These are phyloP conservation scores for Condylostylus longicornis DNA, from an alignment of 1,140 invertebrate species.

Conservation along the genomic window DNA sequence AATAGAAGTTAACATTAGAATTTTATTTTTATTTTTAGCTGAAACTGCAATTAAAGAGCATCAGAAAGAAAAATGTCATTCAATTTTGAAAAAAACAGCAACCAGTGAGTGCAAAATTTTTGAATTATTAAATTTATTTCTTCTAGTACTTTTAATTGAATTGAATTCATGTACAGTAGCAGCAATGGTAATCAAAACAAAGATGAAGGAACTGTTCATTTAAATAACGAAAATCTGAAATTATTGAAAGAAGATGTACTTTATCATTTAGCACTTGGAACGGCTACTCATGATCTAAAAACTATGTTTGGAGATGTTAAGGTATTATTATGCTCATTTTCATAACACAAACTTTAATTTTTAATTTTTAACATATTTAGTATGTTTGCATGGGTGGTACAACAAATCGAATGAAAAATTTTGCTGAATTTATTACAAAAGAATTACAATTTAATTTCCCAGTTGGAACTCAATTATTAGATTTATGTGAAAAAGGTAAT, in stretches of 20 bases:
- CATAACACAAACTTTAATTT: background rate
- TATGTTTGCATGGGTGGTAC: conserved; percentile 96
- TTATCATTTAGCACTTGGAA: conserved; percentile 71
- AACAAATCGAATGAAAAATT: conserved; percentile 76
- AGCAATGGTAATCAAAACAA: no score
- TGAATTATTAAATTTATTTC: no score
- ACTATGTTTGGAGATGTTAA: conserved; percentile 78
- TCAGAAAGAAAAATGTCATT: no score
- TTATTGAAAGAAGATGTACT: conserved; percentile 64
- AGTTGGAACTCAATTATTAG: conserved; percentile 60
- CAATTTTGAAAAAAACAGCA: no score
- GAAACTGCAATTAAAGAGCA: no score
- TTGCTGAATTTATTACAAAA: conserved; percentile 72
- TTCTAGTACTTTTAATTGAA: no score
- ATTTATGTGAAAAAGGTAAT: conserved; percentile 58
- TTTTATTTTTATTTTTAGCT: no score
- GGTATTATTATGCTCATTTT: conserved; percentile 35
- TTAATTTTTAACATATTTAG: conserved; percentile 36
- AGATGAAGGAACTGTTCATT: no score
- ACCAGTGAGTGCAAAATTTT: no score
- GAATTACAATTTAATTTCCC: conserved; percentile 69
- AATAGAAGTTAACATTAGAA: no score
- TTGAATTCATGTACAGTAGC: no score
- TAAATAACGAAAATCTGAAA: conserved; percentile 56
- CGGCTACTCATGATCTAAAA: conserved; percentile 58